These are phyloP conservation scores for Eupithecia abbreviata DNA, from an alignment of 2,888 invertebrate species.

Conservation along the genomic window DNA sequence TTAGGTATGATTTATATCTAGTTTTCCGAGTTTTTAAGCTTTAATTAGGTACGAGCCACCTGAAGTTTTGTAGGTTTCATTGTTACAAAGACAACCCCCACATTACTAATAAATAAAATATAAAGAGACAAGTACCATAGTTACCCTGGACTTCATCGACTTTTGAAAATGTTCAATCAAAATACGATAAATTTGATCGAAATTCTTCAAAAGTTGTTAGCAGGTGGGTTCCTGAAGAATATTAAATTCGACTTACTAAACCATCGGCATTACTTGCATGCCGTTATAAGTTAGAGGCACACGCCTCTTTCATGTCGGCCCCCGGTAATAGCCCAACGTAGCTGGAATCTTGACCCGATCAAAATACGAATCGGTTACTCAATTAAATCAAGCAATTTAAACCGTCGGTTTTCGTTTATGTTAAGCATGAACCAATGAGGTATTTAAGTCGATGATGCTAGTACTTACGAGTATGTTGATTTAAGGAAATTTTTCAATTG, in stretches of 20 bases:
- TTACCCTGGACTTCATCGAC: background rate
- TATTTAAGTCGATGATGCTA: background rate
- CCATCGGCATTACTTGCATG: constrained; percentile 61
- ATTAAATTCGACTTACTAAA: constrained; percentile 56
- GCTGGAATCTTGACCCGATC: constrained; percentile 54
- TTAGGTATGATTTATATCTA: too few relatives aligned
- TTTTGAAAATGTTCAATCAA: background rate
- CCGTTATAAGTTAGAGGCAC: constrained; percentile 54
- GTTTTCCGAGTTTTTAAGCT: too few relatives aligned
- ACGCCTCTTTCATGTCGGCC: constrained; percentile 70
- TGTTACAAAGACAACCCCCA: background rate
- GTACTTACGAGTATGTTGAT: background rate
- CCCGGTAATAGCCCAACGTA: constrained; percentile 61
- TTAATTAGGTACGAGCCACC: too few relatives aligned
- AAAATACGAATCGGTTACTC: constrained; percentile 42
- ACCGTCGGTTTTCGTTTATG: background rate
- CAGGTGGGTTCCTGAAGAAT: constrained; percentile 25
- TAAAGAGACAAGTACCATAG: background rate
- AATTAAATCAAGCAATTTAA: constrained; percentile 21
- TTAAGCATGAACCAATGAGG: background rate
- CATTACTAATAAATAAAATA: background rate
- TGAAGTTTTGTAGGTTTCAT: background rate
- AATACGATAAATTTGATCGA: constrained; percentile 1
- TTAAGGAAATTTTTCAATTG: background rate
- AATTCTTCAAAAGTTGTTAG: background rate